Base-by-base conservation (phyloP, 2,888 invertebrate species). In the Patella ulyssiponensis region DNA sequence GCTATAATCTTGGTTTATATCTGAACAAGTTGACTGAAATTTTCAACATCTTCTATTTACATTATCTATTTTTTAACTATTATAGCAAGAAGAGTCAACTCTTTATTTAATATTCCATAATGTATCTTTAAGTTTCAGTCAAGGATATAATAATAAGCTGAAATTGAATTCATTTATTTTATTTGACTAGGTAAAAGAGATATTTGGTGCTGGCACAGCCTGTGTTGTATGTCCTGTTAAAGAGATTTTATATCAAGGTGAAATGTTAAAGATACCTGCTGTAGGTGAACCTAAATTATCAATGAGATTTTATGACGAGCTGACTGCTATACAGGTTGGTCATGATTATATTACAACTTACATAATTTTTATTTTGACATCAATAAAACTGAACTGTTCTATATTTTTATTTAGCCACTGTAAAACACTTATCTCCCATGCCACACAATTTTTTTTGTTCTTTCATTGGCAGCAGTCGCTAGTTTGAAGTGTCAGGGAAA, bases 131-230 rank as follows among this genome's bases (percentile, higher is more conserved):
- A 27, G 27, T 33, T 33, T 33, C 33, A 33, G 7, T 33, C 33
- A 33, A 4, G 4, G 5, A 33, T 33, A 33, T 33, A 33, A 33
- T 33, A 33, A 33, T 33, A 7, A 7, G 4, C 33, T 33, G 7
- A 4, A 44, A 15, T n/a, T 73, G 1, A 54, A 20, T 17, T 17
- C 4, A 9, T 73, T 64, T 56, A 20, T 52, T 52, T 54, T 15
- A n/a, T 54, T 77, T 20, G 71, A 79, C 80, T 75, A 98, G 98
- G 92, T 99, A 84, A 91, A 97, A 85, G 99, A 99, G 93, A 94
- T 99, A 92, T 99, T 99, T 92, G 99, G 99, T 78, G 94, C 97
- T n/a, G 99, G 99, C 77, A 99, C 99, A 44, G 99, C 99, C 0
- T 97, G 97, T 86, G 94, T 98, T 73, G 96, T 99, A 23, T 96